Percentiles rank a stretch among this genome's conserved stretches.
Conservation (phyloP, 1,140 invertebrate species). For the Trissolcus basalis region DNA sequence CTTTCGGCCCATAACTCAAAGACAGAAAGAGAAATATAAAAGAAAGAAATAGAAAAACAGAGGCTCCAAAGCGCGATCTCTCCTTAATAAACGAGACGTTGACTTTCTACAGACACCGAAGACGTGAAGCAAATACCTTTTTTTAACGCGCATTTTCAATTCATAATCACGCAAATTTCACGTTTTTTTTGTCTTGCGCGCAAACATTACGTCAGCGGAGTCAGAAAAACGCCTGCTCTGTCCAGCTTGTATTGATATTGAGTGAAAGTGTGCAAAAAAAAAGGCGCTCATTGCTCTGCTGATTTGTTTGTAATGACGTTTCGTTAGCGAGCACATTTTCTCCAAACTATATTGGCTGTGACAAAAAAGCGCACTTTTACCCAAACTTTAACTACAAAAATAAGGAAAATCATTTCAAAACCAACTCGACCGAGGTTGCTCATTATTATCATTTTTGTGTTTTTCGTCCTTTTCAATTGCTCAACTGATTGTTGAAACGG, state of each 20-base stretch:
- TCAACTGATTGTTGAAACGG: too few species aligned
- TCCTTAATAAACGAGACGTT: constrained; percentile 36
- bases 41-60: constrained; percentile 10
- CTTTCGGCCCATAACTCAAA: not conserved
- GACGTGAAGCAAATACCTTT: constrained; percentile 47
- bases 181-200: constrained; percentile 24
- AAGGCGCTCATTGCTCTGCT: constrained; percentile 6
- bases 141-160: constrained; percentile 40
- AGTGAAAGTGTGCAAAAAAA: constrained; percentile 47
- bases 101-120: constrained; percentile 41
- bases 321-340: not conserved
- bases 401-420: too few species aligned
- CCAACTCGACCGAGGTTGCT: too few species aligned
- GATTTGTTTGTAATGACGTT: constrained; percentile 10
- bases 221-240: constrained; percentile 26
- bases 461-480: too few species aligned
- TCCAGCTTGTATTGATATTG: constrained; percentile 23
- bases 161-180: constrained; percentile 52
- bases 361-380: too few species aligned
- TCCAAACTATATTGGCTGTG: not conserved
- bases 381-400: too few species aligned
- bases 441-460: too few species aligned
- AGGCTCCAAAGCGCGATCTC: constrained; percentile 31
- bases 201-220: constrained; percentile 35
- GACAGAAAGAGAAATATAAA: constrained; percentile 22